Evolutionary conservation across 2,113 vertebrate genomes (phyloP), one percentile per base, ranked within the genome.

Genomic region (Uria aalge): DNA sequence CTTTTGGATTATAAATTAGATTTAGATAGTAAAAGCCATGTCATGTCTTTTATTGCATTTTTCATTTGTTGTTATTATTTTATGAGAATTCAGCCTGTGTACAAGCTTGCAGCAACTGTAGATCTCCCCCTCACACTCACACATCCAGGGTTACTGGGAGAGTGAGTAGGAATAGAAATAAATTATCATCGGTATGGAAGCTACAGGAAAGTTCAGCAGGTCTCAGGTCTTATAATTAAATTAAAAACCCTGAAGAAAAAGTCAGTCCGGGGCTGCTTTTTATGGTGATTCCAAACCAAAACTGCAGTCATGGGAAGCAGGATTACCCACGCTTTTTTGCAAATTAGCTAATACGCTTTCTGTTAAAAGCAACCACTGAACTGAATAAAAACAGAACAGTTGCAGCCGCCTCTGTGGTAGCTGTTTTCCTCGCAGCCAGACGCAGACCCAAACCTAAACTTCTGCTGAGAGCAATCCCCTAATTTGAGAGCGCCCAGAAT

Each of bases 11-110:
- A 95, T 97, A 94, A 95, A 97, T 96, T 92, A 94, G 83, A 94
- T 92, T 95, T 92, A 87, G 59, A 63, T 91, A 76, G 80, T 96
- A 96, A 97, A 96, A 96, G 88, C 92, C 74, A 81, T 92, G 84
- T 67, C 69, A 60, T 94, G 89, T 96, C 72, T 94, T 91, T 95
- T 90, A 96, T 85, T 97, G 93, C 88, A 96, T 96, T 96, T 97
- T 97, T 97, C 91, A 96, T 96, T 96, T 93, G 59, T 86, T 92
- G 74, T 96, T 96, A 94, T 81, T 97, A 94, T 97, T 96, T 97
- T 91, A 97, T 96, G 87, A 96, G 89, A 82, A 86, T 83, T 95
- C 82, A 72, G 85, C 41, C 72, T 80, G 72, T 94, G 88, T 91
- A 84, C 88, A 72, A 92, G 92, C 52, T 97, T 95, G 60, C 53